Base-by-base conservation (phyloP, 2,113 vertebrate species). In the Trinectes maculatus region DNA sequence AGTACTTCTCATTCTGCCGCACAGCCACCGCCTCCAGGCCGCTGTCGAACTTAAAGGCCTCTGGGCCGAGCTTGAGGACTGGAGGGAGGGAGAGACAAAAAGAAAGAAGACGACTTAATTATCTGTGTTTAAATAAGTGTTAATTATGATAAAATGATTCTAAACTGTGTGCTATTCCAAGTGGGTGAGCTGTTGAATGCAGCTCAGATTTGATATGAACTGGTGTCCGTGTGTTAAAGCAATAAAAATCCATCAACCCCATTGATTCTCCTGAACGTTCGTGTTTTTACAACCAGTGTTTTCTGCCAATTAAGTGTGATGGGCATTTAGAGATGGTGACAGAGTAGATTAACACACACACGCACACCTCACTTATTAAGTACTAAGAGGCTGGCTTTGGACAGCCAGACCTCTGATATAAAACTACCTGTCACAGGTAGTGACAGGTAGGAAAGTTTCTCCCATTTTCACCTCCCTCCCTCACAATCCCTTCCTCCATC, bases 31-130 rank as follows among this genome's bases (percentile, higher is more conserved):
- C 98, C 87, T 99, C 97, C 57, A 96, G 88, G 0, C 96, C 97
- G 15, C 96, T 97, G 74, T 99, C 98, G 62, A 99, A 99, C 86
- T 99, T 99, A 78, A 99, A 99, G 15, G 98, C 97, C 79, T 99
- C 98, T 4, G 98, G 97, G 55, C 98, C 98, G 11, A 99, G 90
- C 89, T 99, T 99, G 84, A 99, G 83, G 57, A 96, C 96, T 98
- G 81, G 6, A 43, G 24, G 18, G 29, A 33, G 49, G 28, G 33
- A 13, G 47, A 42, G 40, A 40, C 5, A 28, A 52, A 18, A 52
- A 52, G 26, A 28, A 44, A 0, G 22, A 34, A 12, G 59, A 22
- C 16, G 22, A 48, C n/a, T n/a, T n/a, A n/a, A n/a, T n/a, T n/a
- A n/a, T n/a, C n/a, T n/a, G n/a, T n/a, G n/a, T n/a, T n/a, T n/a